Evolutionary conservation across 2,888 invertebrate species (phyloP).

Genomic region (Lepidocyrtoides sp.): DNA sequence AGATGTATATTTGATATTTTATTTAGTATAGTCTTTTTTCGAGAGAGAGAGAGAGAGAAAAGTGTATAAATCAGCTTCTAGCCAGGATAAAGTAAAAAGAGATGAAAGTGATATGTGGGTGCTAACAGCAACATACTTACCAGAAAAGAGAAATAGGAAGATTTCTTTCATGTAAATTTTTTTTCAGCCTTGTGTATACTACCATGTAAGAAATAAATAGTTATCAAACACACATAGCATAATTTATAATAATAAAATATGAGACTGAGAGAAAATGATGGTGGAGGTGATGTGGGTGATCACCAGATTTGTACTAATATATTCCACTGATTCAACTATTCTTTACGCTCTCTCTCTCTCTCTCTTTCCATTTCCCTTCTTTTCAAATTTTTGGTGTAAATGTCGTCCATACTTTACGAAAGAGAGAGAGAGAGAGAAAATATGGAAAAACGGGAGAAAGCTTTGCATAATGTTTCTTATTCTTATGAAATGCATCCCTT

Average conservation of each 20-base stretch:
- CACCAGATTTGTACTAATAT: conserved; percentile 77
- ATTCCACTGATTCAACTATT: conserved; percentile 56
- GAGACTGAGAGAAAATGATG: conserved; percentile 40
- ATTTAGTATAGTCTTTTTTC: neutral
- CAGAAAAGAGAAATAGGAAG: neutral
- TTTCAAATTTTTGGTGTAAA: conserved; percentile 18
- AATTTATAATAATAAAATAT: conserved; percentile 59
- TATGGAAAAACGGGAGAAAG: conserved; percentile 31
- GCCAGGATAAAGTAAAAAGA: conserved; percentile 16
- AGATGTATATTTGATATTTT: neutral
- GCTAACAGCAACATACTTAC: too few species aligned
- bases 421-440: conserved; percentile 15
- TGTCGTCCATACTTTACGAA: neutral
- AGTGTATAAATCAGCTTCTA: conserved; percentile 58
- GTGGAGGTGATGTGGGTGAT: conserved; percentile 59
- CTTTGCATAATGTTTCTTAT: conserved; percentile 65
- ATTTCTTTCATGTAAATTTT: conserved; percentile 10
- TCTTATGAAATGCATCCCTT: conserved; percentile 40
- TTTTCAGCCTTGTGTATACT: conserved; percentile 8
- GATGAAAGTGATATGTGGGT: conserved; percentile 64
- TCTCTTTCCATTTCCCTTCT: conserved; percentile 12
- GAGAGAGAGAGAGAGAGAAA: too few species aligned
- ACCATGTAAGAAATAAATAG: conserved; percentile 46
- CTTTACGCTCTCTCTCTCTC: conserved; percentile 13
- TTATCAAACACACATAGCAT: conserved; percentile 58